Conservation (phyloP, 2,113 vertebrate species). For the Oxyura jamaicensis region DNA sequence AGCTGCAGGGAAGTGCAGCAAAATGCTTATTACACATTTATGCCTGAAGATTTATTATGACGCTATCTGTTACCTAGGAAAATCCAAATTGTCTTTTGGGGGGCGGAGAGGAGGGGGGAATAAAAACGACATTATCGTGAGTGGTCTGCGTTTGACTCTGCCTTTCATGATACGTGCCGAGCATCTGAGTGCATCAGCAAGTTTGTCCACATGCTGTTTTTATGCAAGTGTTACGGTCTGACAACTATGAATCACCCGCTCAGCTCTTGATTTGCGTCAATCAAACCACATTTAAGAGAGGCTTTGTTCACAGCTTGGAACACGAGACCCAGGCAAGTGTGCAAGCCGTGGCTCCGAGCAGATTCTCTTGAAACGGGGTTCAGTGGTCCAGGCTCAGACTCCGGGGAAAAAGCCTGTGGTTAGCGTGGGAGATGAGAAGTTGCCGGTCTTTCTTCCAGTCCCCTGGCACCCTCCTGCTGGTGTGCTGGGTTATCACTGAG, state of each 20-base stretch:
- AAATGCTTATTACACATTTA: not conserved
- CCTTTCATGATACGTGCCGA: not conserved
- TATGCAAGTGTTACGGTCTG: not conserved
- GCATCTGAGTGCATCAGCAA: not conserved
- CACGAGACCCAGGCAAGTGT: not conserved
- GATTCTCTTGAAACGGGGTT: not conserved
- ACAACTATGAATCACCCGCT: slow-evolving; percentile 63
- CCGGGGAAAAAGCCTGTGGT: not conserved
- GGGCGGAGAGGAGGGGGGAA: accelerated
- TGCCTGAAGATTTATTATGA: not conserved
- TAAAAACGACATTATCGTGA: accelerated
- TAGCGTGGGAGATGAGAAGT: not conserved
- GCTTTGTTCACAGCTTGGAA: slow-evolving; percentile 43
- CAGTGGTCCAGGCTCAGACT: not conserved
- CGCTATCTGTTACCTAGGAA: not conserved
- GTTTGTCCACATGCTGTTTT: not conserved
- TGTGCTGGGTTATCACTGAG: not conserved
- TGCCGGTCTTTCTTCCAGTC: not conserved
- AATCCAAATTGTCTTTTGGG: not conserved
- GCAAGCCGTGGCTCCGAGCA: not conserved
- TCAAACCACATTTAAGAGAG: slow-evolving; percentile 71
- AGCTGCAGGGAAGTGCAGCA: not conserved
- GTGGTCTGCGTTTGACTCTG: accelerated
- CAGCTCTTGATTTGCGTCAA: slow-evolving; percentile 69
- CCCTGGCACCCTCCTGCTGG: not conserved